Conservation (phyloP, 2,888 invertebrate genomes). For the Anoplius nigerrimus region DNA sequence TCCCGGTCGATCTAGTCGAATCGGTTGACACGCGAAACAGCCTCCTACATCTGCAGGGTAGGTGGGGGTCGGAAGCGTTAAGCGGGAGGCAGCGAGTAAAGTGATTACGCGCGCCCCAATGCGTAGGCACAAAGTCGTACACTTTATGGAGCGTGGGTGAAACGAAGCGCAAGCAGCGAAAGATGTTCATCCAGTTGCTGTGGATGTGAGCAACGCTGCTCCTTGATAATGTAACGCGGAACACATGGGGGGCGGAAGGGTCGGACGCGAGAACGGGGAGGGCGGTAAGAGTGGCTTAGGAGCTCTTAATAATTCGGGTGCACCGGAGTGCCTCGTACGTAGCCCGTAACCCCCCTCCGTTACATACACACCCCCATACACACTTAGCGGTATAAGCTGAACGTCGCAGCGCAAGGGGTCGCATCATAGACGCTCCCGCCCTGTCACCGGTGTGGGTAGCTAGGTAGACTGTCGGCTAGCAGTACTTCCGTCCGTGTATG, state of each 20-base stretch:
- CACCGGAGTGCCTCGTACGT: conserved; percentile 51
- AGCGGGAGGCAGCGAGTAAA: too few relatives aligned
- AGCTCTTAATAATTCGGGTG: conserved; percentile 69
- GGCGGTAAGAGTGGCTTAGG: conserved; percentile 62
- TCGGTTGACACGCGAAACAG: too few relatives aligned
- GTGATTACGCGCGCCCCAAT: too few relatives aligned
- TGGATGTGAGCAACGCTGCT: conserved; percentile 26
- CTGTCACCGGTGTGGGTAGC: not conserved
- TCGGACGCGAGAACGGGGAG: conserved; percentile 40
- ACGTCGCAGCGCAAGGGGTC: conserved; percentile 13
- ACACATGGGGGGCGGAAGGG: conserved; percentile 30
- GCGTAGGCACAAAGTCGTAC: too few relatives aligned
- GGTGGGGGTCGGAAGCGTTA: too few relatives aligned
- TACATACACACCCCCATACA: not conserved
- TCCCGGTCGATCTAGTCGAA: too few relatives aligned
- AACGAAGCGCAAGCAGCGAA: conserved; percentile 29
- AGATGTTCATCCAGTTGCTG: conserved; percentile 14
- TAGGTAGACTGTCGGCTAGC: not conserved
- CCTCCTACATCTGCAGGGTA: too few relatives aligned
- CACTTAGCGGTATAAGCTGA: conserved; percentile 44
- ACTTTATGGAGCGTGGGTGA: conserved; percentile 15
- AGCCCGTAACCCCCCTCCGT: conserved; percentile 25
- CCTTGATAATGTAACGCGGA: conserved; percentile 65
- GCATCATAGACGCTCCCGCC: too few relatives aligned
- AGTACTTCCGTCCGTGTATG: not conserved